These are phyloP conservation scores for Aplidium turbinatum DNA, from an alignment of 23 tunicate species.

Conservation along the genomic window DNA sequence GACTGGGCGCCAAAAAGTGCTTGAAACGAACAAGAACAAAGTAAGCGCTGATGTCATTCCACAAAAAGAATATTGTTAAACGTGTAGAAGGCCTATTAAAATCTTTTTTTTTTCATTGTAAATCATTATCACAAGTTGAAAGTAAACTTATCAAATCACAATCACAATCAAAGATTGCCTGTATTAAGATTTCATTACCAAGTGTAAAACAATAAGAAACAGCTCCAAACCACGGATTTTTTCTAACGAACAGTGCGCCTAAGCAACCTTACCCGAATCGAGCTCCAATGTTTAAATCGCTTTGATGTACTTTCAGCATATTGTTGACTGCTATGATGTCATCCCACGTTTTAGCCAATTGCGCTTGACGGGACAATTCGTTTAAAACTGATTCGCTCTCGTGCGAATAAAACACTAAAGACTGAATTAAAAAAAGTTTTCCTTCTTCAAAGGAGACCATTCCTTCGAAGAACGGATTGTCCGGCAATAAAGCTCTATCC, in stretches of 20 bases:
- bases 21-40: too few species aligned
- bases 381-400: not conserved
- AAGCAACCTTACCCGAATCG: constrained; percentile 6
- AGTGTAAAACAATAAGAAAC: too few species aligned
- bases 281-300: not conserved
- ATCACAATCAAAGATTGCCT: too few species aligned
- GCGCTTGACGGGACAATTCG: not conserved
- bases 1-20: too few species aligned
- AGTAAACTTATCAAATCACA: too few species aligned
- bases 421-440: not conserved
- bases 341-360: constrained; percentile 4
- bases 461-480: constrained; percentile 25
- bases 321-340: not conserved
- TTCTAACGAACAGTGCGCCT: not conserved
- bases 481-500: constrained; percentile 10
- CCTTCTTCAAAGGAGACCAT: constrained; percentile 12
- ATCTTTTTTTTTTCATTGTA: too few species aligned
- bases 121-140: too few species aligned
- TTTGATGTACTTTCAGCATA: not conserved
- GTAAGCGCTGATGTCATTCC: not conserved
- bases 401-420: constrained; percentile 13
- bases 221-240: too few species aligned
- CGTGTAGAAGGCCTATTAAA: too few species aligned
- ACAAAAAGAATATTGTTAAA: not conserved
- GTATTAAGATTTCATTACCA: too few species aligned